Evolutionary conservation across 2,888 invertebrate species (phyloP), one percentile per base, ranked within the genome.

Genomic region (Amorpha juglandis): DNA sequence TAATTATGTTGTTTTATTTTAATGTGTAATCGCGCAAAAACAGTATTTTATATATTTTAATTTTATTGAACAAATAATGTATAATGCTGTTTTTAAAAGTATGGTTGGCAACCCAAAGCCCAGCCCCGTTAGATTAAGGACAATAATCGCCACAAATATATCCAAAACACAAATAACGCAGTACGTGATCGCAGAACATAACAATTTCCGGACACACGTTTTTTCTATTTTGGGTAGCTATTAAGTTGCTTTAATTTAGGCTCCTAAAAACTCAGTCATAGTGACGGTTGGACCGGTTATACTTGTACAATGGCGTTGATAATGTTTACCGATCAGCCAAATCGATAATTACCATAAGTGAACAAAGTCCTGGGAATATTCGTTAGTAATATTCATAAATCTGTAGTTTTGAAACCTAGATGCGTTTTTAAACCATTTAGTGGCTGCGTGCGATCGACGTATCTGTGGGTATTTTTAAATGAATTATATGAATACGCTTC

Each of bases 141-240:
- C 16, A 38, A 55, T 55, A 11, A 27, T 55, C 16, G 55, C 35
- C 47, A 47, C 21, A 38, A 7, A n/a, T 45, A 33, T 45, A 33
- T 55, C 35, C 14, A 64, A 53, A 27, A 27, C 4, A 27, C 27
- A 27, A 27, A 27, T 27, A 55, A 55, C 64, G 11, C 33, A 62
- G 47, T 62, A 62, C 47, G 62, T 68, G 68, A 68, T 64, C 64
- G 19, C 62, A 83, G 72, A 74, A 70, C 73, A 71, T 77, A 77
- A 78, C 79, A 79, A 88, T 88, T 89, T 88, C 86, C 88, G 87
- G 86, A 80, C 78, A 69, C 68, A 68, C 78, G 81, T 86, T 85
- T 80, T 81, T 76, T 72, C 71, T 71, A 71, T 73, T 68, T 74
- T 75, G 70, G 69, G 67, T 73, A 71, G 79, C 80, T 81, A 86